phyloP scores from a whole-genome alignment of 2,113 vertebrate genomes.

The Elgaria multicarinata region DNA sequence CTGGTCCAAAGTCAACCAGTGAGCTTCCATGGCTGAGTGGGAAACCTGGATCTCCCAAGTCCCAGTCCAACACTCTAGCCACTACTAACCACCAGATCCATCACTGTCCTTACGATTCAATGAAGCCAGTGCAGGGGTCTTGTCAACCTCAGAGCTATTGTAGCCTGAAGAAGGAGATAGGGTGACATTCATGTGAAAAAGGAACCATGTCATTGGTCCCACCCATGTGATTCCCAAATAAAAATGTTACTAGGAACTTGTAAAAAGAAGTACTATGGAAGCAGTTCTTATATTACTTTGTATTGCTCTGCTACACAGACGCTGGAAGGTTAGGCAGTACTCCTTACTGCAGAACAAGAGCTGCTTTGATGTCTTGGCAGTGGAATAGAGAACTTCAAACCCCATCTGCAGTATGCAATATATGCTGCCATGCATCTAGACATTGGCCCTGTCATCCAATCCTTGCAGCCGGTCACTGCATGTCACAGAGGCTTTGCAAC shows the following conservation, averaged over 20 bases:
- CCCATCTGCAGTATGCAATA: background rate
- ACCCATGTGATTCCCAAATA: background rate
- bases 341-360: background rate
- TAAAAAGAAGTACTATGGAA: background rate
- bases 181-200: background rate
- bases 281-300: background rate
- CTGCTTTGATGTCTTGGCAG: background rate
- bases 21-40: too few relatives aligned
- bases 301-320: background rate
- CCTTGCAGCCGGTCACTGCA: background rate
- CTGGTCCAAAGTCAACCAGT: too few relatives aligned
- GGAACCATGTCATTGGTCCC: background rate
- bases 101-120: too few relatives aligned
- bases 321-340: too few relatives aligned
- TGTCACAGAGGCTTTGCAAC: slow-evolving; percentile 67
- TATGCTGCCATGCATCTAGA: background rate
- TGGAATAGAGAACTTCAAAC: background rate
- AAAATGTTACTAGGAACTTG: background rate
- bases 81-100: too few relatives aligned
- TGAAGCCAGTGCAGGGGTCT: too few relatives aligned
- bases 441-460: background rate
- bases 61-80: too few relatives aligned
- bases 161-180: background rate
- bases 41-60: too few relatives aligned
- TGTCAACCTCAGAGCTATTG: too few relatives aligned